Base-by-base conservation (phyloP, 2,797 vertebrate genomes). In the Allochrocebus solatus region DNA sequence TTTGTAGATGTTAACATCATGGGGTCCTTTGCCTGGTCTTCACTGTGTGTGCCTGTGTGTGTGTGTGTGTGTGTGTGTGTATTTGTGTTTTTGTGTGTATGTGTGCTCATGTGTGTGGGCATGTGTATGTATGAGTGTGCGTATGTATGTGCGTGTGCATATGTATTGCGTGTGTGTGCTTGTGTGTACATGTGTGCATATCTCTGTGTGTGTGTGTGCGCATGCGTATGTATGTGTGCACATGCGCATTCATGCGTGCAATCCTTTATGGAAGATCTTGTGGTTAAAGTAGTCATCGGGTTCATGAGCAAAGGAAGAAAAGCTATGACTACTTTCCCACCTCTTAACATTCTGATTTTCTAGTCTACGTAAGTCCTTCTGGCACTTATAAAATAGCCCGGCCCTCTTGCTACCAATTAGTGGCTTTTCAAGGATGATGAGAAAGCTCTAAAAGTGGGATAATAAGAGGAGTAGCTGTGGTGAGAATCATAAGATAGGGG, bases 261-360 rank as follows among this genome's bases (percentile, higher is more conserved):
- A 14, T 84, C 41, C 39, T 59, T 76, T 26, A 30, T 43, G 28
- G 53, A 22, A 41, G 33, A 86, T 87, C 36, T 33, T 75, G 48
- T 28, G 41, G 70, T 48, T 82, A 61, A 67, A 94, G 85, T 36
- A 78, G 5, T 59, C 43, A 41, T n/a, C 41, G 10, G 14, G 41
- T 67, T 46, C 39, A 61, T 1, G 14, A 57, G 72, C n/a, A 85
- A 30, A 33, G 36, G 36, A 59, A 80, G 80, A 46, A 91, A 50
- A 88, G 50, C 67, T 83, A 4, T 43, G 89, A 87, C 81, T 92
- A 39, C 19, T 78, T 57, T 59, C 80, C 11, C 24, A 28, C 41
- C 83, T 67, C 57, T 86, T 75, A 53, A 46, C 39, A 59, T 93
- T 92, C 92, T 61, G 10, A 93, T 81, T 94, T 94, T 64, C 92